Evolutionary conservation across 2,797 vertebrate species (phyloP), one percentile per base, ranked within the genome.

Genomic region (Myripristis jacobus): DNA sequence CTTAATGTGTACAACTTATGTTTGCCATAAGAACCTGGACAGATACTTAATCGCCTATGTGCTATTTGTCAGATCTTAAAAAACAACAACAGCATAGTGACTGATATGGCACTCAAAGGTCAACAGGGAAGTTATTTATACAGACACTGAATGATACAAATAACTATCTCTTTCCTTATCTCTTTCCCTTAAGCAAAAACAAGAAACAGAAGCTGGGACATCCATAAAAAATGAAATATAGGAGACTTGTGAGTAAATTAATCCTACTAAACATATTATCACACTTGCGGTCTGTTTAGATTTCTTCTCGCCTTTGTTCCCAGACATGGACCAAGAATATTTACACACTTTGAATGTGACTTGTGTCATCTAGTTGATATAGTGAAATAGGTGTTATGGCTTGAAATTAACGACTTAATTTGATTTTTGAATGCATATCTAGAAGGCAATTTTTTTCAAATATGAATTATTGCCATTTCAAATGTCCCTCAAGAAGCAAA

Each of bases 1-100:
- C 21, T 24, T 59, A 18, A 47, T 58, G 29, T 55, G 24, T 46
- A 82, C 63, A 69, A 25, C 19, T 4, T n/a, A n/a, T n/a, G n/a
- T n/a, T 31, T 6, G 6, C 55, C 24, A 16, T 60, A 22, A n/a
- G 16, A 63, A 13, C 15, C 68, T 21, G 3, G 6, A 27, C 18
- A 25, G 18, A 19, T 9, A 44, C 38, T 2, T 36, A 36, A 2
- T 53, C 15, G 12, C 25, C 22, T 53, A 6, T 53, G 51, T 25
- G 24, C 27, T 24, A 2, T 6, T n/a, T n/a, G n/a, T n/a, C n/a
- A n/a, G n/a, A n/a, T n/a, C n/a, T n/a, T n/a, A n/a, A n/a, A n/a
- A n/a, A n/a, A n/a, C n/a, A n/a, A n/a, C n/a, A 4, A 48, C 8
- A 1, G 15, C 18, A 10, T 9, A 21, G 2, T 48, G 46, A 7